A percentile compares a stretch with the other conserved stretches of the same genome.
Evolutionary conservation across 2,888 invertebrate genomes (phyloP).

Genomic region (Esperia sulphurella): DNA sequence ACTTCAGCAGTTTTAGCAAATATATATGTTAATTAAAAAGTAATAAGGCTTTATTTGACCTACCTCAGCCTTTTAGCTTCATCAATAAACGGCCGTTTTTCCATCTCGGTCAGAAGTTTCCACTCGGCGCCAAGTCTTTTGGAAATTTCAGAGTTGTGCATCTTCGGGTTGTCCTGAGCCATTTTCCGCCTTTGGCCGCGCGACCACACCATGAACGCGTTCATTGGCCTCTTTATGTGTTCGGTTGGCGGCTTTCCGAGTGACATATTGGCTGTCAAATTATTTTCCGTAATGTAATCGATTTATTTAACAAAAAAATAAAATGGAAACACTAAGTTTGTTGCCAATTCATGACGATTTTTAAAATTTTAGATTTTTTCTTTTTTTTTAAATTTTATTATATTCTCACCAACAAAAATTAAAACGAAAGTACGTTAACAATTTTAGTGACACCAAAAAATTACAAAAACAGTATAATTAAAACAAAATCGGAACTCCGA

Average conservation of each 20-base stretch:
- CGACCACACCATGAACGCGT: slow-evolving; percentile 97
- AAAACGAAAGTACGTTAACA: no score
- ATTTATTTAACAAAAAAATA: neutral
- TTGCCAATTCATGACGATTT: slow-evolving; percentile 5
- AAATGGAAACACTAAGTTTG: neutral
- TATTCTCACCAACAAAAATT: neutral
- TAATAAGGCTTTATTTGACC: slow-evolving; percentile 28
- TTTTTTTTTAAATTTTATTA: neutral
- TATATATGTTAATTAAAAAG: no score
- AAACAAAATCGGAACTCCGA: slow-evolving; percentile 12
- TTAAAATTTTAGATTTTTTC: neutral
- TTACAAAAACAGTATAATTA: slow-evolving; percentile 15
- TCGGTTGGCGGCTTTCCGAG: slow-evolving; percentile 75
- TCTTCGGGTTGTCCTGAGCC: slow-evolving; percentile 96
- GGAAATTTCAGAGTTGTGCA: slow-evolving; percentile 95
- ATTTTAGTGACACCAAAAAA: neutral
- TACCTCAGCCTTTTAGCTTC: slow-evolving; percentile 93
- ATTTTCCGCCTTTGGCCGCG: slow-evolving; percentile 92
- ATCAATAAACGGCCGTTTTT: slow-evolving; percentile 94
- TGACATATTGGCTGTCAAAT: no score
- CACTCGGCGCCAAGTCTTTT: slow-evolving; percentile 93
- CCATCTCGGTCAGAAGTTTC: slow-evolving; percentile 91
- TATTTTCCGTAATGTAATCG: no score
- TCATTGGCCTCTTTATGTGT: slow-evolving; percentile 96
- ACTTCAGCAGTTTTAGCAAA: no score